Percentiles rank a stretch among this genome's conserved stretches.
phyloP scores from a whole-genome alignment of 2,113 vertebrate species.

The Nerophis lumbriciformis region DNA sequence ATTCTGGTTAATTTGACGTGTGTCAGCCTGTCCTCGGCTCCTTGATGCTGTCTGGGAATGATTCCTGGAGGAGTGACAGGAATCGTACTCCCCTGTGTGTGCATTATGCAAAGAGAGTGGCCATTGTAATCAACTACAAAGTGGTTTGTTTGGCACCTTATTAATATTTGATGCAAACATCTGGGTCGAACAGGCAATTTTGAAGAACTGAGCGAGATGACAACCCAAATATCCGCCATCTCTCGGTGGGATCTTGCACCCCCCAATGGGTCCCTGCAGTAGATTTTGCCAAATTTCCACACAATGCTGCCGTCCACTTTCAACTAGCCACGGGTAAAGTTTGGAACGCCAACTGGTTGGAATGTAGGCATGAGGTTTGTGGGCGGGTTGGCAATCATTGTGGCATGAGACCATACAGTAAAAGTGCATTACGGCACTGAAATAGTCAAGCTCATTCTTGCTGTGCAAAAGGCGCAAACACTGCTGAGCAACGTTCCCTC shows the following conservation, averaged over 20 bases:
- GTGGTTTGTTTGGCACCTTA: constrained; percentile 68
- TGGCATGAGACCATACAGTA: too few species aligned
- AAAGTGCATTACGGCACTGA: too few species aligned
- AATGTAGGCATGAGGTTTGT: neutral
- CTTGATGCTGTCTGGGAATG: constrained; percentile 58
- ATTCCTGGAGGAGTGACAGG: constrained; percentile 63
- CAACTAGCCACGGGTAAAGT: neutral
- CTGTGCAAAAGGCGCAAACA: too few species aligned
- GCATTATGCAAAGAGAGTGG: constrained; percentile 65
- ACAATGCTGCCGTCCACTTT: neutral
- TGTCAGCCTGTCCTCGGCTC: constrained; percentile 48
- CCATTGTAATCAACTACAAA: constrained; percentile 71
- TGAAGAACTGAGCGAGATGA: constrained; percentile 60
- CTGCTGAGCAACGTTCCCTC: too few species aligned
- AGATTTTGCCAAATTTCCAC: constrained; percentile 25
- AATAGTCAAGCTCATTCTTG: too few species aligned
- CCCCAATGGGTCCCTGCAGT: constrained; percentile 30
- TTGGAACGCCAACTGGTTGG: neutral
- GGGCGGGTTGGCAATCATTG: neutral
- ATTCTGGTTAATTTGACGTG: constrained; percentile 60
- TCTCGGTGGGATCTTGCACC: constrained; percentile 45
- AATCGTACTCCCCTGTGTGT: constrained; percentile 40
- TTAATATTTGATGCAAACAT: constrained; percentile 75
- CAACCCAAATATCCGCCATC: constrained; percentile 52
- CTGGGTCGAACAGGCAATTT: constrained; percentile 62